Evolutionary conservation across 2,888 invertebrate species (phyloP).

Genomic region (Cheilosia variabilis): DNA sequence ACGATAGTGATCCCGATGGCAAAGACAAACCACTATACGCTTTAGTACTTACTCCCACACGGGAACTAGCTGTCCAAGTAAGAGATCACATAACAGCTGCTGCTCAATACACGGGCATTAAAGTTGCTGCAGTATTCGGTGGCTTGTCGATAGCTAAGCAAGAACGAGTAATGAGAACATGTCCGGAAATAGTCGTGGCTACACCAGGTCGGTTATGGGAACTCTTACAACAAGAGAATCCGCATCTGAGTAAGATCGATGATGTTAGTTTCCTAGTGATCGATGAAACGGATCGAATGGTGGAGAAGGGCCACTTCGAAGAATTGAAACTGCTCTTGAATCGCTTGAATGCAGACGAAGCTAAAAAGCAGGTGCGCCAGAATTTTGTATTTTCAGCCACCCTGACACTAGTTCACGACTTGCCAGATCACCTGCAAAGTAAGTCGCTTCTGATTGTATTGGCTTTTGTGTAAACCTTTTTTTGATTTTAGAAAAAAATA

Average conservation of each 20-base stretch:
- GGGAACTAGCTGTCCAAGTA: conserved; percentile 98
- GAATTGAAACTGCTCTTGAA: conserved; percentile 93
- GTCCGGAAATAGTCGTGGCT: conserved; percentile 97
- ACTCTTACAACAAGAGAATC: conserved; percentile 90
- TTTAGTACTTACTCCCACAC: conserved; percentile 96
- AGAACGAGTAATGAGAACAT: conserved; percentile 90
- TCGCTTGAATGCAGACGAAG: conserved; percentile 89
- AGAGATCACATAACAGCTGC: conserved; percentile 92
- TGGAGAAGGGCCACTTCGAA: conserved; percentile 97
- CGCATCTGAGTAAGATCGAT: conserved; percentile 89
- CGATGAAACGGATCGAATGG: conserved; percentile 99
- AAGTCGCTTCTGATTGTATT: conserved; percentile 78
- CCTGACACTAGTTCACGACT: conserved; percentile 94
- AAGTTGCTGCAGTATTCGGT: conserved; percentile 94
- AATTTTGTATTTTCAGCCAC: conserved; percentile 99
- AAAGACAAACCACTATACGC: conserved; percentile 87
- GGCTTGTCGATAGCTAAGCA: conserved; percentile 98
- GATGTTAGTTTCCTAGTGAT: conserved; percentile 94
- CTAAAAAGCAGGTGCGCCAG: conserved; percentile 88
- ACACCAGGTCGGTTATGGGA: conserved; percentile 99
- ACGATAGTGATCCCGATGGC: conserved; percentile 73
- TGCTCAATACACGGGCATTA: conserved; percentile 90
- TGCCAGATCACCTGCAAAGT: conserved; percentile 89
- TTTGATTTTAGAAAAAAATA: conserved; percentile 79
- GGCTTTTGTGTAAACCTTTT: background rate